Conservation (phyloP, 2,113 vertebrate species). For the Vanacampus margaritifer region DNA sequence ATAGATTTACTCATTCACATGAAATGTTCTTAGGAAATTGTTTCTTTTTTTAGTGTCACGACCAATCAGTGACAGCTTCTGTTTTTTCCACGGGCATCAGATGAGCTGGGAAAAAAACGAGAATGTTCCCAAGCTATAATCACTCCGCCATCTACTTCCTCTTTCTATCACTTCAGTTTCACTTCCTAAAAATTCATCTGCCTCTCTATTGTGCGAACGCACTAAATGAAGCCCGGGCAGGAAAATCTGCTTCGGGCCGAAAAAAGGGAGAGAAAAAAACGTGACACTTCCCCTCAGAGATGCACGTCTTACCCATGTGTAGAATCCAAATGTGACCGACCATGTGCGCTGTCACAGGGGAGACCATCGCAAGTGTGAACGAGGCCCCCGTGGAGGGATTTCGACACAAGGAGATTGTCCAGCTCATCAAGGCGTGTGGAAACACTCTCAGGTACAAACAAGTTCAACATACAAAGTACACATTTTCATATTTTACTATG, state of each 20-base stretch:
- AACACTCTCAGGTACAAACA: conserved; percentile 79
- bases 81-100: not conserved
- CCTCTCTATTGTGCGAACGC: conserved; percentile 38
- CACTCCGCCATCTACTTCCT: conserved; percentile 10
- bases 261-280: not conserved
- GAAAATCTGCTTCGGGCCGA: conserved; percentile 11
- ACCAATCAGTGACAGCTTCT: not conserved
- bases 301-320: not conserved
- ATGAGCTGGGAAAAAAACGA: conserved; percentile 4
- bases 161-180: conserved; percentile 62
- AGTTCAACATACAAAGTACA: too few relatives aligned
- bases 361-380: conserved; percentile 89
- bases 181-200: conserved; percentile 70
- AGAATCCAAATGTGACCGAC: not conserved
- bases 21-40: not conserved
- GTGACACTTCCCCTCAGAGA: not conserved
- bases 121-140: conserved; percentile 2
- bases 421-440: conserved; percentile 87
- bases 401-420: conserved; percentile 89
- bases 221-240: conserved; percentile 3
- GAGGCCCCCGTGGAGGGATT: conserved; percentile 82
- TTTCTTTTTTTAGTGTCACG: not conserved
- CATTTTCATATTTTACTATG: too few relatives aligned
- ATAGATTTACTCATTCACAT: too few relatives aligned
- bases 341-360: conserved; percentile 70